Conservation (phyloP, 2,113 vertebrate species). For the Turdus rufiventris region DNA sequence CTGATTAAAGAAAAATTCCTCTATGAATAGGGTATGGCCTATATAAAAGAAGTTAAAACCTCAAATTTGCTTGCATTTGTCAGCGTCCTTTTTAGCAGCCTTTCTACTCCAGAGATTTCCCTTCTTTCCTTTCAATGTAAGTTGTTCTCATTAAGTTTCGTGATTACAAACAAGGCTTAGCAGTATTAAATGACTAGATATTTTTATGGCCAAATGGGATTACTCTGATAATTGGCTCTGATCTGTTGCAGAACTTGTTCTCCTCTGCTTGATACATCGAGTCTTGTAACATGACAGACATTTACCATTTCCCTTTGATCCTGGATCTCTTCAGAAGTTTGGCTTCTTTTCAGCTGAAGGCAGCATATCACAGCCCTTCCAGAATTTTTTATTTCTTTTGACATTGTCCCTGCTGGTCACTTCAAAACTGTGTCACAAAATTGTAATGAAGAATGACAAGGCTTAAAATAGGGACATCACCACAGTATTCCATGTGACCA, state of each 20-base stretch:
- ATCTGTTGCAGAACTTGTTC: slow-evolving; percentile 30
- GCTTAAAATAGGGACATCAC: not conserved
- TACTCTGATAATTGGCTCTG: slow-evolving; percentile 56
- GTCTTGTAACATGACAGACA: not conserved
- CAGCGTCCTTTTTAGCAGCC: not conserved
- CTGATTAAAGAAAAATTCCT: not conserved
- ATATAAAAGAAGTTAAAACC: slow-evolving; percentile 40
- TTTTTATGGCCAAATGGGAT: slow-evolving; percentile 60
- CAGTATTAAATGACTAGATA: slow-evolving; percentile 43
- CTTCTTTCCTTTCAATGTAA: slow-evolving; percentile 9
- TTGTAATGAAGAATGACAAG: not conserved
- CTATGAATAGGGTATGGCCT: not conserved
- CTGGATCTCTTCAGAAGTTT: not conserved
- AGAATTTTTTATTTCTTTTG: not conserved
- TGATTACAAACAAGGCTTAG: slow-evolving; percentile 64
- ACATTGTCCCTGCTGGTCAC: not conserved
- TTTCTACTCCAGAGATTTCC: slow-evolving; percentile 43
- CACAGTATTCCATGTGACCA: not conserved
- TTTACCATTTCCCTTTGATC: not conserved
- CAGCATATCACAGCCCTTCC: not conserved
- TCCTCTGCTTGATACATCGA: not conserved
- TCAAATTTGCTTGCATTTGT: slow-evolving; percentile 35
- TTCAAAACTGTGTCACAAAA: not conserved
- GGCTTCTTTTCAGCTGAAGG: not conserved
- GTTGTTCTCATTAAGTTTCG: slow-evolving; percentile 56